A percentile compares a stretch with the other conserved stretches of the same genome.
Evolutionary conservation across 2,113 vertebrate genomes (phyloP).

Genomic region (Charadrius vociferus): DNA sequence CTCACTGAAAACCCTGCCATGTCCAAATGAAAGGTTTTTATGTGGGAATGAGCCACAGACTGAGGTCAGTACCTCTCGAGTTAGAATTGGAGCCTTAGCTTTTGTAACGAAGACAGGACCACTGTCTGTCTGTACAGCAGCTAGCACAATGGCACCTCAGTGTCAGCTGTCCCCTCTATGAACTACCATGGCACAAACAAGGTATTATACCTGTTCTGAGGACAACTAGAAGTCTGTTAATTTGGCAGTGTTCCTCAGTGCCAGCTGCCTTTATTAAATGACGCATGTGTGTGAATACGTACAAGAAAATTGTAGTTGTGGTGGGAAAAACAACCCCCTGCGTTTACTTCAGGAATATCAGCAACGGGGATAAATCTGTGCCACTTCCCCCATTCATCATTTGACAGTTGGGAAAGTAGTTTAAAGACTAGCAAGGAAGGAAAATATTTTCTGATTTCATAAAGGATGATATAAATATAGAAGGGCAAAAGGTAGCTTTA

Average conservation of each 20-base stretch:
- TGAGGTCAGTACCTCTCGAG: background rate
- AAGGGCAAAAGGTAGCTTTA: background rate
- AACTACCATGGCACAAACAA: slow-evolving; percentile 38
- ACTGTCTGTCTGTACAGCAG: slow-evolving; percentile 13
- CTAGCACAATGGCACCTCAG: slow-evolving; percentile 31
- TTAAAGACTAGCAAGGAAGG: background rate
- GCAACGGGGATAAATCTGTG: background rate
- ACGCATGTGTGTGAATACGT: background rate
- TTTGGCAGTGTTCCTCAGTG: slow-evolving; percentile 10
- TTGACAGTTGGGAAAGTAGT: background rate
- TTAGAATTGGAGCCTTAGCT: slow-evolving; percentile 17
- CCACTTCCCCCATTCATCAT: background rate
- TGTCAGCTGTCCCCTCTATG: slow-evolving; percentile 36
- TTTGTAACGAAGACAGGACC: background rate
- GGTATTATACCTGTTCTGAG: slow-evolving; percentile 50
- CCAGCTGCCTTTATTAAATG: slow-evolving; percentile 57
- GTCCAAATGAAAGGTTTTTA: background rate
- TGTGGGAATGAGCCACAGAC: background rate
- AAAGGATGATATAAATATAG: background rate
- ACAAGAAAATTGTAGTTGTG: background rate
- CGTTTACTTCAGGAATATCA: background rate
- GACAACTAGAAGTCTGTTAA: slow-evolving; percentile 13
- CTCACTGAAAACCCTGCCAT: background rate
- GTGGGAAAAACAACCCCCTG: background rate
- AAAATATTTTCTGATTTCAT: background rate